Percentiles rank a stretch among this genome's conserved stretches.
phyloP scores from a whole-genome alignment of 2,797 vertebrate genomes.

The Paratrypauchen microcephalus region DNA sequence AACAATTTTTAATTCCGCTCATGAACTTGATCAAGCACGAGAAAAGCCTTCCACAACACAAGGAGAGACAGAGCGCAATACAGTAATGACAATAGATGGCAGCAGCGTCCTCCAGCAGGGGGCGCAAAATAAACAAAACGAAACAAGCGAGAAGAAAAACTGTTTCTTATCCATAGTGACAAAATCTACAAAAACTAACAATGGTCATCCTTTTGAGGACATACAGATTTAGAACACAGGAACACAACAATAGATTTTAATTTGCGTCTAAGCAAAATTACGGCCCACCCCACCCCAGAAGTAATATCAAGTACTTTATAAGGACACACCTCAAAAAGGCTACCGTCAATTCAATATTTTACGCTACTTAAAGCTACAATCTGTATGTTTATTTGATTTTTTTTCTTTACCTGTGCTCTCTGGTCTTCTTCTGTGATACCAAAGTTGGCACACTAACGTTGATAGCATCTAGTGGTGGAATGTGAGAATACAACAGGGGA shows the following conservation, averaged over 20 bases:
- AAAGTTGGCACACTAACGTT: no score
- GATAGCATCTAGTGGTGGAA: no score
- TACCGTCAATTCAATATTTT: constrained; percentile 21
- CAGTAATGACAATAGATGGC: constrained; percentile 45
- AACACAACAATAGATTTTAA: constrained; percentile 30
- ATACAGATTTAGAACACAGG: constrained; percentile 61
- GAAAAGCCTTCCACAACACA: constrained; percentile 61
- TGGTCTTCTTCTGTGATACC: no score
- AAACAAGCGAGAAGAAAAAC: constrained; percentile 33
- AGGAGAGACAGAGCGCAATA: constrained; percentile 44
- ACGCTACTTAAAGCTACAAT: not conserved
- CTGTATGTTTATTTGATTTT: no score
- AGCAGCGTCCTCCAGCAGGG: constrained; percentile 33
- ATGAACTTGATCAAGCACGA: constrained; percentile 57
- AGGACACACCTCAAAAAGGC: constrained; percentile 14
- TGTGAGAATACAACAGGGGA: no score
- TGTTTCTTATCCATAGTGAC: constrained; percentile 38
- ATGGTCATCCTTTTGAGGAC: constrained; percentile 48
- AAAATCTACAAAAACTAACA: constrained; percentile 45
- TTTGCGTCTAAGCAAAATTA: not conserved
- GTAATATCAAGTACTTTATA: constrained; percentile 37
- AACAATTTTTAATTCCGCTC: constrained; percentile 58
- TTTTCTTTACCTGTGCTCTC: no score
- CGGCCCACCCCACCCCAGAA: constrained; percentile 25
- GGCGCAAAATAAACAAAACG: constrained; percentile 18